Conservation (phyloP, 2,888 invertebrate species). For the Amblyjoppa fuscipennis region DNA sequence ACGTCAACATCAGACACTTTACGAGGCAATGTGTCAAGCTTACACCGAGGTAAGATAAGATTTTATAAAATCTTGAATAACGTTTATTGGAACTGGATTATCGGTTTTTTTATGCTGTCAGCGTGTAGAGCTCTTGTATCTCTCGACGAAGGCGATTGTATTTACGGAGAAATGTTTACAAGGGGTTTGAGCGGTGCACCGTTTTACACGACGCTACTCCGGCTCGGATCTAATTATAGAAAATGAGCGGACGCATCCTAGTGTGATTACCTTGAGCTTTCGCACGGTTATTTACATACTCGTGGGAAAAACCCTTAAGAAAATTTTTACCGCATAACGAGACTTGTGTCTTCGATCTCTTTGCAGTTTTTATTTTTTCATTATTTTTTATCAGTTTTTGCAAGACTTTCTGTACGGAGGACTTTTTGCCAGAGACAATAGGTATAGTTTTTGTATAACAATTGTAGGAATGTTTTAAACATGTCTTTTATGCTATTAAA, state of each 20-base stretch:
- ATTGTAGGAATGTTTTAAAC: background rate
- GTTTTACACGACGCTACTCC: slow-evolving; percentile 26
- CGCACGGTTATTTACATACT: slow-evolving; percentile 52
- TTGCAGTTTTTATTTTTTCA: slow-evolving; percentile 6
- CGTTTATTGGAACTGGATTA: background rate
- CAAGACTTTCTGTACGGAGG: background rate
- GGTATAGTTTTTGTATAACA: background rate
- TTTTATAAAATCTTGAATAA: slow-evolving; percentile 20
- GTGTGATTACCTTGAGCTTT: slow-evolving; percentile 55
- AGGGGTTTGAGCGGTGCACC: background rate
- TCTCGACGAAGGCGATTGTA: slow-evolving; percentile 2
- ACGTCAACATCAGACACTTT: slow-evolving; percentile 96
- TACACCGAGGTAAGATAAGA: slow-evolving; percentile 92
- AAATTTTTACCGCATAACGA: background rate
- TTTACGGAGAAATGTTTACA: slow-evolving; percentile 14
- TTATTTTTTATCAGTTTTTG: background rate
- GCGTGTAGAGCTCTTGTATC: background rate
- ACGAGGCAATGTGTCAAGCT: slow-evolving; percentile 98
- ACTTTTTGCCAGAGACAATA: slow-evolving; percentile 3
- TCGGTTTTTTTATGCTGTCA: background rate
- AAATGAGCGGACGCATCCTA: slow-evolving; percentile 28
- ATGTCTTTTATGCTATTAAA: background rate
- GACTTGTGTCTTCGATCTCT: slow-evolving; percentile 3
- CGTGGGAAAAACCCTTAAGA: slow-evolving; percentile 29
- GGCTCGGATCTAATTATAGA: slow-evolving; percentile 58